Evolutionary conservation across 2,888 invertebrate species (phyloP).

Genomic region (Tortrix viridana): DNA sequence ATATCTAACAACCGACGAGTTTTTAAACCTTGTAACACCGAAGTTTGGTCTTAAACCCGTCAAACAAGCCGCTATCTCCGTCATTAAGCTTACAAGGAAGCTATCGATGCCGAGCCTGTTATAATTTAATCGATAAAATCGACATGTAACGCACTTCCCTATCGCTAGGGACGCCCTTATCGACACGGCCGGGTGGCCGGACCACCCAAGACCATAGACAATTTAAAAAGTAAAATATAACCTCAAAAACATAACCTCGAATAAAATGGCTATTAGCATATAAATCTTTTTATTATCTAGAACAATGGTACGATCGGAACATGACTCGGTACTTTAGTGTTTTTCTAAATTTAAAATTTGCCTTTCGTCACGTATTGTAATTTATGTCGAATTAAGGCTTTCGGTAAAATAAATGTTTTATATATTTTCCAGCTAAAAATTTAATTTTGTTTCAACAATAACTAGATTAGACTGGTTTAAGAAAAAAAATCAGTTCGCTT

Average conservation of each 20-base stretch:
- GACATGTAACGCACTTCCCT: conserved; percentile 63
- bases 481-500: no score
- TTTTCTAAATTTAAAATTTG: background rate
- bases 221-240: conserved; percentile 41
- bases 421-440: no score
- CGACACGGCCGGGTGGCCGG: conserved; percentile 63
- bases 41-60: conserved; percentile 25
- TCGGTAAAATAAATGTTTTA: no score
- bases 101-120: conserved; percentile 50
- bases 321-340: conserved; percentile 35
- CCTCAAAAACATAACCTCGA: conserved; percentile 51
- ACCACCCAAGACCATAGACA: conserved; percentile 59
- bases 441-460: no score
- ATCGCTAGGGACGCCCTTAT: conserved; percentile 65
- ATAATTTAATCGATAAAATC: conserved; percentile 73
- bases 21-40: conserved; percentile 1
- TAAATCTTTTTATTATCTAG: conserved; percentile 48
- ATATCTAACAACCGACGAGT: background rate
- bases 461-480: no score
- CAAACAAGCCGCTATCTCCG: conserved; percentile 31
- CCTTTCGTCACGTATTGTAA: conserved; percentile 13
- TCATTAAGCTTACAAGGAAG: conserved; percentile 36
- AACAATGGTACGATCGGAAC: conserved; percentile 52
- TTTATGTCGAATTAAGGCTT: conserved; percentile 8
- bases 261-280: conserved; percentile 65